Base-by-base conservation (phyloP, 2,113 vertebrate genomes). In the Narcine bancroftii region DNA sequence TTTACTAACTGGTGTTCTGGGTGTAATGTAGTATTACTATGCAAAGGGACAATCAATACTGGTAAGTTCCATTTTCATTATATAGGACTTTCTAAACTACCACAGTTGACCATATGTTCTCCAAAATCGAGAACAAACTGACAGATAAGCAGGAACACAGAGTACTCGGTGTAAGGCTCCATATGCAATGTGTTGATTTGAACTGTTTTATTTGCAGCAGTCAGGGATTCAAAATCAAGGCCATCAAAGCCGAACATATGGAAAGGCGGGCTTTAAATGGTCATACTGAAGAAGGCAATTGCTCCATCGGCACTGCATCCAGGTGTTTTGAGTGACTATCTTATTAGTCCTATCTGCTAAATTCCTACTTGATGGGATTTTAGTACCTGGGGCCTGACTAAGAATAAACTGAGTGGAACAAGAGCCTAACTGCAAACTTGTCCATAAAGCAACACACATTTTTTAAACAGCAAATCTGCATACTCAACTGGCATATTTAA, bases 301-400 rank as follows among this genome's bases (percentile, higher is more conserved):
- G 96, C 97, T 69, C 97, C 98, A 98, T 99, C 97, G 98, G 98
- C 96, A 98, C 95, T 95, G 96, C 96, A 97, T 97, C 97, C 98
- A 98, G 98, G 98, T 99, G 98, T 98, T 98, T 97, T 97, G 97
- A 97, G 98, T 98, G 97, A 99, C 98, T 98, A 98, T 97, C 97
- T 98, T 98, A 98, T 99, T 98, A 98, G 97, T 97, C 97, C 96
- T 98, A 97, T 98, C 97, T 96, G 96, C 97, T 97, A 97, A 97
- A 97, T 97, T 98, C 97, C 97, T 97, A 96, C 97, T 98, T 97
- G 97, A 97, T 97, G 96, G 96, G 96, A 96, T 95, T 97, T 98
- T 97, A 97, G 97, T 96, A 95, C 96, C 96, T 96, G 95, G 65
- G 92, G 94, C 93, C 93, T 94, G 93, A 94, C 93, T 91, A 69